These are phyloP conservation scores for Dioctria linearis DNA, from an alignment of 2,888 invertebrate species.

Conservation along the genomic window DNA sequence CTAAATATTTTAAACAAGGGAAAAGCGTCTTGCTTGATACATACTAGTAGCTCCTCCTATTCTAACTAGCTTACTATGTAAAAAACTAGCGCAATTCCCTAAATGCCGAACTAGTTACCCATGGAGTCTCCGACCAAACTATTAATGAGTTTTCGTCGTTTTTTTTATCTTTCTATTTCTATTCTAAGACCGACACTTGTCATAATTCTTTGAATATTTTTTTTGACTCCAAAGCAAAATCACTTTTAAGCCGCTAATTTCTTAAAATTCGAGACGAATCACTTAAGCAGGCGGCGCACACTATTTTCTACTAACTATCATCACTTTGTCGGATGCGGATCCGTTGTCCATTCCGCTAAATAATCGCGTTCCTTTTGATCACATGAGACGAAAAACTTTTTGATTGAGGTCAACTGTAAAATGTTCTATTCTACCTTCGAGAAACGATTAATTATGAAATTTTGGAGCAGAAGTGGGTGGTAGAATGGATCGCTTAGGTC, in stretches of 20 bases:
- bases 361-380: not conserved
- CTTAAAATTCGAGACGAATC: constrained; percentile 1
- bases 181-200: constrained; percentile 24
- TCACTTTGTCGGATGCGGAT: too few species aligned
- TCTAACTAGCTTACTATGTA: not conserved
- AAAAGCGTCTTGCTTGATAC: not conserved
- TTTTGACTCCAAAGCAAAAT: not conserved
- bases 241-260: not conserved
- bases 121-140: too few species aligned
- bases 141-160: not conserved
- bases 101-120: too few species aligned
- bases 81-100: not conserved
- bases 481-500: too few species aligned
- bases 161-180: not conserved
- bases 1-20: constrained; percentile 18
- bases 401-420: constrained; percentile 22
- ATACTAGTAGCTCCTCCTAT: not conserved
- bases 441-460: not conserved
- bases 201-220: constrained; percentile 14
- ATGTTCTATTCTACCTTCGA: constrained; percentile 34
- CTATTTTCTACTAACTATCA: too few species aligned
- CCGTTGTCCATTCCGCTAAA: too few species aligned
- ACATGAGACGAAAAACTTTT: not conserved
- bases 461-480: too few species aligned
- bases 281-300: not conserved